phyloP scores from a whole-genome alignment of 2,797 vertebrate species.

The Coreius guichenoti region DNA sequence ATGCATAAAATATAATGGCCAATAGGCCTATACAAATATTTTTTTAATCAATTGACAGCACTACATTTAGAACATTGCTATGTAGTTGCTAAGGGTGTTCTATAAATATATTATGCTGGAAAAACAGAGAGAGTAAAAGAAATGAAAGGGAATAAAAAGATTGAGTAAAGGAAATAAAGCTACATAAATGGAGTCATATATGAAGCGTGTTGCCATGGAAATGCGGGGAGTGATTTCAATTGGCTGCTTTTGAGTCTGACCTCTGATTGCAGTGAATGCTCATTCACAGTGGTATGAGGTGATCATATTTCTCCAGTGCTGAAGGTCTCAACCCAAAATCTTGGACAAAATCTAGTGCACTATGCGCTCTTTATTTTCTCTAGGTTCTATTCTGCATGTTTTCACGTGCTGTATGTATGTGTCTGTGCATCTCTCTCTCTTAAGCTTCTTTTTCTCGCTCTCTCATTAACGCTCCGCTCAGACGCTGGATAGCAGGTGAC shows the following conservation, averaged over 20 bases:
- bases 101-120: neutral
- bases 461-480: constrained; percentile 86
- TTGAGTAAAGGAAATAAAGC: constrained; percentile 44
- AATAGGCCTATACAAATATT: no score
- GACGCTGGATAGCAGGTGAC: constrained; percentile 89
- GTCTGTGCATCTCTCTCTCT: constrained; percentile 30
- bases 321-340: constrained; percentile 23
- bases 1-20: neutral
- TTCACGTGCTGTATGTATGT: constrained; percentile 12
- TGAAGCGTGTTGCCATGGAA: constrained; percentile 61
- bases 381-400: constrained; percentile 18
- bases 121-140: neutral
- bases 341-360: neutral
- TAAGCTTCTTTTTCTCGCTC: constrained; percentile 52
- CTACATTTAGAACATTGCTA: neutral
- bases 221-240: constrained; percentile 45
- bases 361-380: constrained; percentile 9
- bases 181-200: constrained; percentile 41
- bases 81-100: neutral
- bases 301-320: constrained; percentile 33
- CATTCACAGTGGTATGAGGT: constrained; percentile 46
- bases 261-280: constrained; percentile 59
- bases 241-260: constrained; percentile 50
- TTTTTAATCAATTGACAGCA: neutral
- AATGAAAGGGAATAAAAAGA: constrained; percentile 25